Base-by-base conservation (phyloP, 2,888 invertebrate genomes). In the Arctia plantaginis region DNA sequence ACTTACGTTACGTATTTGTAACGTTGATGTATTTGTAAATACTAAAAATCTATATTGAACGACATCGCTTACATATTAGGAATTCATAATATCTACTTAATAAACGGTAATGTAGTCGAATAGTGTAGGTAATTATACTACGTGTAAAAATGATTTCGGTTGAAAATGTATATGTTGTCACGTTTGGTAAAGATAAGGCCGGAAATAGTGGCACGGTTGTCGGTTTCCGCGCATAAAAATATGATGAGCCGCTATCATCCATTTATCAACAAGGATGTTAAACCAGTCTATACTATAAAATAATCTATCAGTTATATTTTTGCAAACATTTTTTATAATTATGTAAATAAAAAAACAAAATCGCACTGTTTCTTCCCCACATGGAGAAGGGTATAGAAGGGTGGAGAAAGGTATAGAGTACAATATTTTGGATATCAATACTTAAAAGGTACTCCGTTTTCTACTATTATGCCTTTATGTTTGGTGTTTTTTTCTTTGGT, bases 21-120 rank as follows among this genome's bases (percentile, higher is more conserved):
- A 74, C 39, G 59, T 66, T 44, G 75, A 71, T 72, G 80, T 84
- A 86, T 87, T 87, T 86, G 81, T 86, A 83, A 87, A 87, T 83
- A 82, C 80, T 74, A 67, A 41, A 27, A 41, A 41, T 41, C 27
- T 67, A 41, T 67, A 41, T 18, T 18, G n/a, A n/a, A 67, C 44
- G 15, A 44, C 39, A 35, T 23, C 23, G n/a, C 12, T 66, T 39
- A 3, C 6, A 12, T 35, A 13, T 39, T 66, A 39, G 35, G 65
- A n/a, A 66, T 66, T 39, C 39, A 39, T 18, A 30, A 30, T n/a
- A n/a, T n/a, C n/a, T 62, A 30, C 18, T 30, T 18, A 6, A 59
- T 59, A 62, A 27, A 62, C 27, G 27, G 15, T 15, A 59, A 59
- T 30, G 1, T 30, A 15, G 59, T 59, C 51, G 23, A 59, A 4